Evolutionary conservation across 1,140 invertebrate species (phyloP).

Genomic region (Pogonomyrmex californicus): DNA sequence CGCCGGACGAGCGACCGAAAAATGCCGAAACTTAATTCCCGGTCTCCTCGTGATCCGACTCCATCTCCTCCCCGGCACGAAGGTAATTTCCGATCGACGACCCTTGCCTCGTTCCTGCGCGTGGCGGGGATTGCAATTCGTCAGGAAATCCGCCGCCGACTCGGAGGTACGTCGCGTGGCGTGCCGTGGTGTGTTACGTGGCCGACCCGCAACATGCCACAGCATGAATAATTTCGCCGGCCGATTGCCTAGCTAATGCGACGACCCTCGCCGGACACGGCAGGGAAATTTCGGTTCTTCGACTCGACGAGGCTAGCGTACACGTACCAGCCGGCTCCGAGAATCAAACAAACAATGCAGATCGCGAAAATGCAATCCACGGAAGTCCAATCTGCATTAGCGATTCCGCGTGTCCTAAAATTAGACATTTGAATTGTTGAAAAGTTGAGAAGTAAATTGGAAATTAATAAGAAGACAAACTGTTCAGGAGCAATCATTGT

Average conservation of each 20-base stretch:
- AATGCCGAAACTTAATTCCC: slow-evolving; percentile 49
- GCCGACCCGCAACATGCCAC: slow-evolving; percentile 45
- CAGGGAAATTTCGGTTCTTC: slow-evolving; percentile 65
- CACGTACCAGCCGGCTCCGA: slow-evolving; percentile 12
- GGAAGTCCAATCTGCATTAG: background rate
- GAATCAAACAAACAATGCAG: background rate
- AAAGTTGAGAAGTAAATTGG: background rate
- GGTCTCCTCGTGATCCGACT: background rate
- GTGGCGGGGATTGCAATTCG: slow-evolving; percentile 48
- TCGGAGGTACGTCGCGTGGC: slow-evolving; percentile 44
- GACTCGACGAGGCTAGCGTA: slow-evolving; percentile 56
- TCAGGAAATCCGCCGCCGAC: slow-evolving; percentile 45
- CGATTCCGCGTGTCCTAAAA: background rate
- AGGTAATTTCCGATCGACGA: slow-evolving; percentile 65
- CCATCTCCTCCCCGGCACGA: slow-evolving; percentile 45
- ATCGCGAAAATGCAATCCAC: background rate
- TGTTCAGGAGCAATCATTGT: background rate
- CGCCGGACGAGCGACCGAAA: slow-evolving; percentile 14
- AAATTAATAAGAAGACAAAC: background rate
- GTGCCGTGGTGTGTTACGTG: slow-evolving; percentile 42
- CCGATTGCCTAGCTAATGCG: slow-evolving; percentile 68
- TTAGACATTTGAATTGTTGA: background rate
- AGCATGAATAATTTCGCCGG: slow-evolving; percentile 63
- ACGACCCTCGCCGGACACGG: slow-evolving; percentile 8
- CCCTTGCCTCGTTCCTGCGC: slow-evolving; percentile 44